Percentiles rank a stretch among this genome's conserved stretches.
These are phyloP conservation scores for Otus sunia DNA, from an alignment of 2,113 vertebrate genomes.

Conservation along the genomic window DNA sequence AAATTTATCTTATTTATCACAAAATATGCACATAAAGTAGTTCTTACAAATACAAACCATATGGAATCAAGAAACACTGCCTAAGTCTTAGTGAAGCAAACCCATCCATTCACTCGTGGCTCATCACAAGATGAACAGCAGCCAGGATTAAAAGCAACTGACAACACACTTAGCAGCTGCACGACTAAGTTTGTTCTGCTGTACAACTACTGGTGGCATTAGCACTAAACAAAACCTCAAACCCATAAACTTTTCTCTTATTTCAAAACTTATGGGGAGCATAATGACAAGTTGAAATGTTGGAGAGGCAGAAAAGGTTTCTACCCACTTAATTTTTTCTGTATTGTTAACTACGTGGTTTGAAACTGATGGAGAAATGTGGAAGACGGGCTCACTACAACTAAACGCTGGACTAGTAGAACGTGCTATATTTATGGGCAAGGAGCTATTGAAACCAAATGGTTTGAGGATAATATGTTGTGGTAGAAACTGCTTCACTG, in stretches of 20 bases:
- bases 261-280: rapidly evolving
- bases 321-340: not conserved
- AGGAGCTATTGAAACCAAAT: not conserved
- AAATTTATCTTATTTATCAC: not conserved
- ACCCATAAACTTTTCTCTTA: not conserved
- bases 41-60: not conserved
- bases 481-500: not conserved
- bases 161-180: not conserved
- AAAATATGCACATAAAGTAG: not conserved
- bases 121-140: not conserved
- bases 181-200: not conserved
- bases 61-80: not conserved
- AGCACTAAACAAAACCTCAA: not conserved
- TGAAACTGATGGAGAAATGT: not conserved
- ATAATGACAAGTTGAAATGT: not conserved
- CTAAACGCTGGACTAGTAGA: not conserved
- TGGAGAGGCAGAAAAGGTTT: not conserved
- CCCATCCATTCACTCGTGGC: not conserved
- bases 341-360: not conserved
- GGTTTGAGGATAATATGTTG: not conserved
- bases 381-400: not conserved
- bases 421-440: not conserved
- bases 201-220: not conserved
- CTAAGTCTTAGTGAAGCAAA: not conserved
- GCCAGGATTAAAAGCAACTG: not conserved